These are phyloP conservation scores for Halcyon chelicuti DNA, from an alignment of 2,797 vertebrate genomes.

Conservation along the genomic window DNA sequence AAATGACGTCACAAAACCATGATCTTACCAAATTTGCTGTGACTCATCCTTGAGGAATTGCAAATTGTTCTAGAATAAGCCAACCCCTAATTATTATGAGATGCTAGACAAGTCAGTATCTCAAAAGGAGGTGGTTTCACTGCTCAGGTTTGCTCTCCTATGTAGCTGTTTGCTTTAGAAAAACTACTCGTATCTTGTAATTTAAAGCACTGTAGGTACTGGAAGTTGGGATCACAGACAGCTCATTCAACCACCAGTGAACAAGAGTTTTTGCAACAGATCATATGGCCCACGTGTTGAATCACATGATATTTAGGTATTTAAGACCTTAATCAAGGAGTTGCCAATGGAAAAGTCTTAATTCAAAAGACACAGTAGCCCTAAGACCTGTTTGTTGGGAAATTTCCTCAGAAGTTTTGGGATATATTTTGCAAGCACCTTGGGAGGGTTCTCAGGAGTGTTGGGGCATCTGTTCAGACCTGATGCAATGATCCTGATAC, in stretches of 20 bases:
- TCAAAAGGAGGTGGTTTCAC: background rate
- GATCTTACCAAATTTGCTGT: background rate
- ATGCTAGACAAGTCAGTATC: background rate
- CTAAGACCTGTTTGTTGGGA: background rate
- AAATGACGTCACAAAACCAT: background rate
- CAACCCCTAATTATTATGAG: background rate
- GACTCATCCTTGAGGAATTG: background rate
- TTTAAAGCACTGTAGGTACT: background rate
- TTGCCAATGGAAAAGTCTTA: background rate
- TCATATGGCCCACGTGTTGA: background rate
- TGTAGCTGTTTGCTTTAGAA: background rate
- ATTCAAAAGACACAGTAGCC: background rate
- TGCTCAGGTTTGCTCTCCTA: background rate
- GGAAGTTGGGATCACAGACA: background rate
- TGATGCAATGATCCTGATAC: background rate
- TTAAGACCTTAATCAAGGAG: background rate
- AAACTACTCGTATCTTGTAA: background rate
- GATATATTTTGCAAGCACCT: background rate
- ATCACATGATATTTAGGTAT: fast-evolving
- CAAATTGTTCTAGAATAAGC: background rate
- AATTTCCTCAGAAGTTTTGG: background rate
- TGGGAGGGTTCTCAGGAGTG: background rate
- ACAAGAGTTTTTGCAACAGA: background rate
- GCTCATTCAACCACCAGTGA: background rate
- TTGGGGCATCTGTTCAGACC: background rate